These are phyloP conservation scores for Patella depressa DNA, from an alignment of 2,888 invertebrate genomes.

Conservation along the genomic window DNA sequence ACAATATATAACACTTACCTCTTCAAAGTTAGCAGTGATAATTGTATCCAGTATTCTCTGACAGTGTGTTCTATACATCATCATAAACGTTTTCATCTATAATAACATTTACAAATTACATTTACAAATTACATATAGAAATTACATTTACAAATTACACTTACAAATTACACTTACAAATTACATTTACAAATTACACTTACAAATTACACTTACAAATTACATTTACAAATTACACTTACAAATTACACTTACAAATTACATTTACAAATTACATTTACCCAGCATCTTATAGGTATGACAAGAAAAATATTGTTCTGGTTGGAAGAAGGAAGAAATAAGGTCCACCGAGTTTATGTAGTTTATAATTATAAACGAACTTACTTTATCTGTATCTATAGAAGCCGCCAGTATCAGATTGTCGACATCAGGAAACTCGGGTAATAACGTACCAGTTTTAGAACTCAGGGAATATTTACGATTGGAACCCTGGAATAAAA, in stretches of 20 bases:
- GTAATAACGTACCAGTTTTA: slow-evolving; percentile 70
- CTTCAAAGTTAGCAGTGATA: slow-evolving; percentile 70
- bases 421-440: slow-evolving; percentile 68
- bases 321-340: too few relatives aligned
- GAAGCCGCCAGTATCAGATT: slow-evolving; percentile 62
- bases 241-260: not conserved
- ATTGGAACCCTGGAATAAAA: slow-evolving; percentile 47
- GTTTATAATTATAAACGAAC: not conserved
- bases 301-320: not conserved
- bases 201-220: too few relatives aligned
- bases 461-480: slow-evolving; percentile 69
- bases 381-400: slow-evolving; percentile 64
- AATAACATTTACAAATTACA: not conserved
- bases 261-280: not conserved
- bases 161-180: too few relatives aligned
- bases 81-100: slow-evolving; percentile 69
- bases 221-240: too few relatives aligned
- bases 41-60: slow-evolving; percentile 71
- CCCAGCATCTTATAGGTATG: not conserved
- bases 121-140: too few relatives aligned
- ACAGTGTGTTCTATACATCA: slow-evolving; percentile 72
- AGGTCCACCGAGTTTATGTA: too few relatives aligned
- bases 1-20: slow-evolving; percentile 51
- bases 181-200: too few relatives aligned
- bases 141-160: too few relatives aligned